Conservation (phyloP, 37 sponge, comb jelly and placozoan genomes). For the Chondrosia reniformis region DNA sequence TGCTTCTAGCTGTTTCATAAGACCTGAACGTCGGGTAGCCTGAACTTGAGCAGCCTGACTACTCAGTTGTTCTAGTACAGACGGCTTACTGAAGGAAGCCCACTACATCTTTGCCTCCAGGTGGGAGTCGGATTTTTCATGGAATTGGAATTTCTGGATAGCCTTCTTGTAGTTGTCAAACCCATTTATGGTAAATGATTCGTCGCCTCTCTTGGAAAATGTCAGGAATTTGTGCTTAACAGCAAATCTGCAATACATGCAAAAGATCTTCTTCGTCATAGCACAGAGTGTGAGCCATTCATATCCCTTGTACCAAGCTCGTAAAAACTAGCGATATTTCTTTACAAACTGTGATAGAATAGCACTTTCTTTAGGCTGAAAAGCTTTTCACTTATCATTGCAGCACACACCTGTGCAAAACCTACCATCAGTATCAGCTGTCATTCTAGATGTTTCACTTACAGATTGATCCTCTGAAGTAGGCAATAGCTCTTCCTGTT, state of each 20-base stretch:
- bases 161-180: slow-evolving; percentile 64
- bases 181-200: slow-evolving; percentile 31
- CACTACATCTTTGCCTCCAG: slow-evolving; percentile 32
- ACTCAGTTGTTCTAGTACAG: slow-evolving; percentile 14
- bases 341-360: not conserved
- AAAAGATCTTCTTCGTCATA: slow-evolving; percentile 25
- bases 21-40: not conserved
- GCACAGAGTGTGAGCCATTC: slow-evolving; percentile 28
- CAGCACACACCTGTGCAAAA: not conserved
- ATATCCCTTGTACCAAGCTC: not conserved
- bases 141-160: slow-evolving; percentile 21
- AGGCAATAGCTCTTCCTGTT: not conserved
- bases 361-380: not conserved
- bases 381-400: not conserved
- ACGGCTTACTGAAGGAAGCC: not conserved
- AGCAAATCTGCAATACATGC: slow-evolving; percentile 40
- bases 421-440: not conserved
- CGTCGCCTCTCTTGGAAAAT: slow-evolving; percentile 28
- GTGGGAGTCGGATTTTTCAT: slow-evolving; percentile 16
- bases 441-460: not conserved
- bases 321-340: not conserved
- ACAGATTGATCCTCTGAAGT: not conserved
- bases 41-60: slow-evolving; percentile 10
- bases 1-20: not conserved
- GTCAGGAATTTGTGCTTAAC: not conserved